Conservation (phyloP, 2,888 invertebrate species). For the Lacanobia oleracea region DNA sequence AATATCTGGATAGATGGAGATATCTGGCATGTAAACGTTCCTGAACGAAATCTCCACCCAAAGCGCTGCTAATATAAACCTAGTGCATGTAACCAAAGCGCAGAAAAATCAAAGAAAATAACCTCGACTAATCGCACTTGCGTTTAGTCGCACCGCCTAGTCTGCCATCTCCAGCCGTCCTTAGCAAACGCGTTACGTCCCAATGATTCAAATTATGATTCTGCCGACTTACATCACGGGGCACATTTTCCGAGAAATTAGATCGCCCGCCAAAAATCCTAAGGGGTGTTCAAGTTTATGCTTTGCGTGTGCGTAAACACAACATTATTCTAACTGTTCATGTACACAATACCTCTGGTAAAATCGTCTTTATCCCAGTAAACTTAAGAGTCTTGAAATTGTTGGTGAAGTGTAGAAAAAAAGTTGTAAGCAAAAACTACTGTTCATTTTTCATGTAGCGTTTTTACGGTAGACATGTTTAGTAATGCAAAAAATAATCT, state of each 20-base stretch:
- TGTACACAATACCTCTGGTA: background rate
- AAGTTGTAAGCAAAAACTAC: constrained; percentile 66
- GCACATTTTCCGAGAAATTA: constrained; percentile 86
- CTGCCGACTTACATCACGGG: constrained; percentile 84
- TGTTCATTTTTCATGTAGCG: constrained; percentile 78
- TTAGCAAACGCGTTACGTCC: constrained; percentile 64
- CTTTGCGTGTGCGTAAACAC: constrained; percentile 70
- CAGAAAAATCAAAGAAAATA: no score
- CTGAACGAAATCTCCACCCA: no score
- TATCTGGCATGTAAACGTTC: no score
- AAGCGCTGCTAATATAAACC: no score
- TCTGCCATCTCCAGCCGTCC: constrained; percentile 54
- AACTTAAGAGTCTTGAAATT: background rate
- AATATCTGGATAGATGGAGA: no score
- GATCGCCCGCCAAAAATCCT: constrained; percentile 75
- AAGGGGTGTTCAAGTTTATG: constrained; percentile 71
- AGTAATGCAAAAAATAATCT: constrained; percentile 70
- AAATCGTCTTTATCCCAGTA: constrained; percentile 28
- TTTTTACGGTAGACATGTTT: constrained; percentile 72
- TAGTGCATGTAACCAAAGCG: no score
- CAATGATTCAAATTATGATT: constrained; percentile 84
- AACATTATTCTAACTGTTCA: constrained; percentile 43
- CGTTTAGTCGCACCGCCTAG: constrained; percentile 24
- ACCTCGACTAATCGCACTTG: constrained; percentile 2
- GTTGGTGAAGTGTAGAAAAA: constrained; percentile 6